Evolutionary conservation across 2,113 vertebrate genomes (phyloP), one percentile per base, ranked within the genome.

Genomic region (Ranitomeya imitator): DNA sequence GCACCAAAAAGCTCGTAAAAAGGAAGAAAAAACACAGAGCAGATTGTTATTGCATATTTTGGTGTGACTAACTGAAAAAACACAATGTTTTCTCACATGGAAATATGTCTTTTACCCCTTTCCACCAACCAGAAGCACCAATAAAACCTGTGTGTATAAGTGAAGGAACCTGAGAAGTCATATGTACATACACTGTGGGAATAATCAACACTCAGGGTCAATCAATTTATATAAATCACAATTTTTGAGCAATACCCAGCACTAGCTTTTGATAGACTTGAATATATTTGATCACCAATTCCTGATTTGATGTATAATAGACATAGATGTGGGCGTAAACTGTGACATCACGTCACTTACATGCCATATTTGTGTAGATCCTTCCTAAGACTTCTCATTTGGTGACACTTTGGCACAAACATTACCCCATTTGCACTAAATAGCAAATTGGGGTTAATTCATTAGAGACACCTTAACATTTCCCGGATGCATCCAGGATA

Each of bases 401-500:
- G 31, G 31, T 74, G 7, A 74, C 16, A 31, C 12, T n/a, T 79
- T 60, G 55, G 45, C 45, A 78, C 15, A 60, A 55, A 61, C 59
- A 61, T 26, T 23, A 9, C 21, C 21, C 21, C 52, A 59, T 37
- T 78, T 59, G 23, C 55, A 77, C 57, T 16, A 37, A 26, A 67
- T 55, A 78, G 7, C 14, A 26, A 60, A 63, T 59, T 26, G 15
- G 10, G 8, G 26, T 85, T 61, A 51, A 74, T 61, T 60, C 26
- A 69, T 84, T n/a, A 67, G 61, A 59, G 71, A 85, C n/a, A 9
- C 13, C 59, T 85, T 85, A 45, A 77, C 55, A 51, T 60, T 31
- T 61, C 45, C 63, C 51, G 61, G 26, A 76, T 85, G 55, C 6
- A 16, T 37, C 19, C 59, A 45, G 76, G 8, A 55, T 65, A 86